Base-by-base conservation (phyloP, 2,113 vertebrate species). In the Spea bombifrons region DNA sequence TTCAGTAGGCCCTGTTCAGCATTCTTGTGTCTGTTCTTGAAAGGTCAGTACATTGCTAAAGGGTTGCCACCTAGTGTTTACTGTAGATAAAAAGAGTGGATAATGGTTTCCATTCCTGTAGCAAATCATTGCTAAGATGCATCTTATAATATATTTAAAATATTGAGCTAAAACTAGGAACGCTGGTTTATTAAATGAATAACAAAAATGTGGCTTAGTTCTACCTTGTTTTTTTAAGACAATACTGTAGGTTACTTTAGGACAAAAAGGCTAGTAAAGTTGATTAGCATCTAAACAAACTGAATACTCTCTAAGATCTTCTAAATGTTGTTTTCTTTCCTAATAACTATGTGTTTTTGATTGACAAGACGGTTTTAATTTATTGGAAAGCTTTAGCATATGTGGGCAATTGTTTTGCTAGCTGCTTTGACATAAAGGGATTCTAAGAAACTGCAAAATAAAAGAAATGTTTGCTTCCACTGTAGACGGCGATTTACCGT, bases 41-140 rank as follows among this genome's bases (percentile, higher is more conserved):
- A 47, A 63, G 49, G 61, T 66, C 61, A 79, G 53, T 73, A 43
- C 61, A 47, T 71, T 73, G 78, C 74, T 73, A 49, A 74, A 72
- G 49, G 78, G 78, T 80, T 71, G 71, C 78, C 78, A 73, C 71
- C 78, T 80, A 74, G 78, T 80, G 78, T 68, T 74, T 66, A 67
- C 9, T 59, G 45, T 16, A 53, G 59, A 53, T 30, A 30, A 30
- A 30, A 30, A 30, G 30, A 30, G 30, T 30, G 30, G 30, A 30
- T 30, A 30, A 30, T 30, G 30, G 30, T 30, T 30, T 30, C 30
- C 30, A 30, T 30, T 30, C 30, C 30, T 30, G 4, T 5, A 64
- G 9, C 13, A 64, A 64, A 30, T 3, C 61, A 16, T 7, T 30
- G 16, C n/a, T 5, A 7, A 16, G 5, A 64, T 30, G 61, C 7